Conservation (phyloP, 2,797 vertebrate genomes). For the Carcharodon carcharias region DNA sequence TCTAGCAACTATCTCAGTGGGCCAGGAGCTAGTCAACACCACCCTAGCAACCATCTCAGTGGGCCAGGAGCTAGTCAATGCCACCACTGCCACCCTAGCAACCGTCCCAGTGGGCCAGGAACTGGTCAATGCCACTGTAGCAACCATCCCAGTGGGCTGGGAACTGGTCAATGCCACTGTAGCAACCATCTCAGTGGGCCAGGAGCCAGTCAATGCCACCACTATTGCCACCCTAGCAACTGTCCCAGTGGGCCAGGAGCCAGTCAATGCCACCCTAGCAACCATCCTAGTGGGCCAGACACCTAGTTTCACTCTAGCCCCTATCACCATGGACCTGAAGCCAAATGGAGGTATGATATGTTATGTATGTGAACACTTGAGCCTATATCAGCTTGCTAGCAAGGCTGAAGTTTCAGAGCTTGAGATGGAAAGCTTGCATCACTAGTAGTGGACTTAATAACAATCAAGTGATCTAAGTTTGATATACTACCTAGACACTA, state of each 20-base stretch:
- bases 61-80: background rate
- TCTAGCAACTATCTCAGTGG: background rate
- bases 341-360: background rate
- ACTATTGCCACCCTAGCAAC: too few relatives aligned
- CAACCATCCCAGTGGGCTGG: too few relatives aligned
- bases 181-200: too few relatives aligned
- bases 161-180: too few relatives aligned
- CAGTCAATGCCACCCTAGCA: too few relatives aligned
- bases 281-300: too few relatives aligned
- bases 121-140: background rate
- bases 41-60: background rate
- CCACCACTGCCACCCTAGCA: rapidly evolving
- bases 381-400: background rate
- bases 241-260: too few relatives aligned
- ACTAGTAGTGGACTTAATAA: too few relatives aligned
- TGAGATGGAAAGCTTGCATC: background rate
- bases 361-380: background rate
- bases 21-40: too few relatives aligned
- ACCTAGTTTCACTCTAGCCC: background rate
- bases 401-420: background rate
- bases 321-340: background rate
- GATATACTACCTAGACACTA: too few relatives aligned
- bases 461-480: too few relatives aligned
- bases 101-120: rapidly evolving
- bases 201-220: background rate